Evolutionary conservation across 2,113 vertebrate genomes (phyloP).

Genomic region (Mormoops blainvillei): DNA sequence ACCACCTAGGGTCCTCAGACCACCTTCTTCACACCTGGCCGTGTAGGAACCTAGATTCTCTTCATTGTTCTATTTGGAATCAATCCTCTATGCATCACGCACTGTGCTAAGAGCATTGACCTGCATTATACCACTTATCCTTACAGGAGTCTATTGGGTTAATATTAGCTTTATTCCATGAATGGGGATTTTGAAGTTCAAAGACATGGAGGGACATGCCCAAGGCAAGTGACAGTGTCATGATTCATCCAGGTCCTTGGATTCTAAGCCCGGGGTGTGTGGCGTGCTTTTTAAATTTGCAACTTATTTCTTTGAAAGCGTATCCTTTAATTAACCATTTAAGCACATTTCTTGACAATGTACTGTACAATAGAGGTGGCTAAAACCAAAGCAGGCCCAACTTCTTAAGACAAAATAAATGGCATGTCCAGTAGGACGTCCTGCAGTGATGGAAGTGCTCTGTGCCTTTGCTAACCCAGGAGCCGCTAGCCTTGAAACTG

Average conservation of each 20-base stretch:
- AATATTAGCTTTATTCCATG: not conserved
- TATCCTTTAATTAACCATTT: conserved; percentile 3
- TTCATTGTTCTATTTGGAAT: not conserved
- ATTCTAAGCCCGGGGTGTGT: not conserved
- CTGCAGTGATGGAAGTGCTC: not conserved
- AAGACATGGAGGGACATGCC: not conserved
- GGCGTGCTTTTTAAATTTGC: not conserved
- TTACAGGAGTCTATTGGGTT: not conserved
- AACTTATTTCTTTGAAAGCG: conserved; percentile 16
- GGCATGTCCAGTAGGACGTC: not conserved
- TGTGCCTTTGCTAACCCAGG: not conserved
- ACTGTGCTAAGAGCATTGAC: not conserved
- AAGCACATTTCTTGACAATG: not conserved
- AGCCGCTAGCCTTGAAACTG: not conserved
- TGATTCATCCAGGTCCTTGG: not conserved
- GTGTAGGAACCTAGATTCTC: not conserved
- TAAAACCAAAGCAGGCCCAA: not conserved
- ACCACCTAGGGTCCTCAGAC: not conserved
- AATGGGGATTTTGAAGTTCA: not conserved
- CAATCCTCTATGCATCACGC: not conserved
- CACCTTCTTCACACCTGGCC: not conserved
- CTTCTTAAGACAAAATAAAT: not conserved
- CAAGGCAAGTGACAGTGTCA: not conserved
- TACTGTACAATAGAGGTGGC: not conserved
- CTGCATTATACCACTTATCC: not conserved